These are phyloP conservation scores for Orthonyx spaldingii DNA, from an alignment of 2,113 vertebrate genomes.

Conservation along the genomic window DNA sequence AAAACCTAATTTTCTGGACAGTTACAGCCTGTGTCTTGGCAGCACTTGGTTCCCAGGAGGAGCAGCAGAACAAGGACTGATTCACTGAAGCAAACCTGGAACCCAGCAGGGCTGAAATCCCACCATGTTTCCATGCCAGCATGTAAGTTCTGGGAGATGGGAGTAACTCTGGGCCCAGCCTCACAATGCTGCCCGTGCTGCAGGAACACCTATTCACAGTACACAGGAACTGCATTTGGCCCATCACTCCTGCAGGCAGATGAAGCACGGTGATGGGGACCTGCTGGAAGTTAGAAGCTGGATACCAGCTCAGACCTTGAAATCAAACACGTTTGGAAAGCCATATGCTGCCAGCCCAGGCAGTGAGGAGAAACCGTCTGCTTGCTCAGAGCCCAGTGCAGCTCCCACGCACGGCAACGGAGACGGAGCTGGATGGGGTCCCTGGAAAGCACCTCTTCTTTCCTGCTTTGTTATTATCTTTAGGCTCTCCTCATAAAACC, in stretches of 20 bases:
- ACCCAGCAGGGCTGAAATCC: neutral
- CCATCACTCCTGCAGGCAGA: neutral
- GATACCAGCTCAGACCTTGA: neutral
- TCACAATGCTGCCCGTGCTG: neutral
- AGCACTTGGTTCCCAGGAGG: neutral
- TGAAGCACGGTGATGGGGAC: neutral
- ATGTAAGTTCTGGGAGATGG: neutral
- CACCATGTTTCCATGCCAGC: neutral
- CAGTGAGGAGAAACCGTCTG: conserved; percentile 17
- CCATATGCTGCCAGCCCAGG: neutral
- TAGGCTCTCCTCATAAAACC: neutral
- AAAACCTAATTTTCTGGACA: neutral
- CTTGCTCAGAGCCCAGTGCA: neutral
- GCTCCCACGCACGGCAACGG: neutral
- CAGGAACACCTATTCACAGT: neutral
- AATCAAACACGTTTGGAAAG: conserved; percentile 8
- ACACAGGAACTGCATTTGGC: neutral
- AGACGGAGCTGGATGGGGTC: neutral
- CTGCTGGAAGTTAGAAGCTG: conserved; percentile 30
- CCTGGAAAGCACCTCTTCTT: neutral
- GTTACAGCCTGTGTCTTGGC: neutral
- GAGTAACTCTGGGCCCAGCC: neutral
- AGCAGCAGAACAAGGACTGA: neutral
- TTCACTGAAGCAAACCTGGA: neutral
- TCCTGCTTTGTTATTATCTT: neutral